Evolutionary conservation across 2,797 vertebrate species (phyloP).

Genomic region (Ctenosaura bakeri): DNA sequence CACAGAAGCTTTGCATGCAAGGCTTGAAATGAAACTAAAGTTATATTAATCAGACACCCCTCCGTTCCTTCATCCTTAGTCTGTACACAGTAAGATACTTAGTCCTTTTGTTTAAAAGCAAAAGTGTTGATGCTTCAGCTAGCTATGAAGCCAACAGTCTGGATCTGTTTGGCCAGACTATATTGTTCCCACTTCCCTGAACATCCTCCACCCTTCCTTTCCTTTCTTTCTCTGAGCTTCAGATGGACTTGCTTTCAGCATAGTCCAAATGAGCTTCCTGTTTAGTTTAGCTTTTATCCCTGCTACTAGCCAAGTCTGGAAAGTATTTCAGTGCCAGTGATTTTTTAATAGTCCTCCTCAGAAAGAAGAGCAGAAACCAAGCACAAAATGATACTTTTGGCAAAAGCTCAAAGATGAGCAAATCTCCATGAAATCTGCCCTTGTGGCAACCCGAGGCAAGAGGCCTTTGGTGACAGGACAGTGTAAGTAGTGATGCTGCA

Average conservation of each 20-base stretch:
- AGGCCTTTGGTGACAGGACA: background rate
- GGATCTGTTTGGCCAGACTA: conserved; percentile 20
- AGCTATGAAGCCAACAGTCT: background rate
- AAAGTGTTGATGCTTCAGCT: conserved; percentile 15
- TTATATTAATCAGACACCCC: background rate
- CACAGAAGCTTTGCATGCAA: background rate
- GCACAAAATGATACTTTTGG: background rate
- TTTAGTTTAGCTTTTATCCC: background rate
- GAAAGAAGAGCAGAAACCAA: background rate
- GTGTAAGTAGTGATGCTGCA: background rate
- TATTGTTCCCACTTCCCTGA: conserved; percentile 27
- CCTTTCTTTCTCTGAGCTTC: conserved; percentile 26
- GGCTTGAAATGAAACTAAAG: background rate
- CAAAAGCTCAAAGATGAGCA: background rate
- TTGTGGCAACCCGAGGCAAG: background rate
- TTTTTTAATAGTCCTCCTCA: conserved; percentile 6
- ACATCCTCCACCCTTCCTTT: background rate
- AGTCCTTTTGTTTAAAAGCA: background rate
- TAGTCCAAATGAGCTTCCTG: conserved; percentile 14
- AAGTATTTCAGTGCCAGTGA: background rate
- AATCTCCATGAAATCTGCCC: background rate
- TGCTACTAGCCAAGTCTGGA: background rate
- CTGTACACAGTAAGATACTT: background rate
- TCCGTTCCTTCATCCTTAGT: background rate
- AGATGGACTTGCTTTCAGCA: conserved; percentile 20